Conservation (phyloP, 2,797 vertebrate genomes). For the Heterohyrax brucei region DNA sequence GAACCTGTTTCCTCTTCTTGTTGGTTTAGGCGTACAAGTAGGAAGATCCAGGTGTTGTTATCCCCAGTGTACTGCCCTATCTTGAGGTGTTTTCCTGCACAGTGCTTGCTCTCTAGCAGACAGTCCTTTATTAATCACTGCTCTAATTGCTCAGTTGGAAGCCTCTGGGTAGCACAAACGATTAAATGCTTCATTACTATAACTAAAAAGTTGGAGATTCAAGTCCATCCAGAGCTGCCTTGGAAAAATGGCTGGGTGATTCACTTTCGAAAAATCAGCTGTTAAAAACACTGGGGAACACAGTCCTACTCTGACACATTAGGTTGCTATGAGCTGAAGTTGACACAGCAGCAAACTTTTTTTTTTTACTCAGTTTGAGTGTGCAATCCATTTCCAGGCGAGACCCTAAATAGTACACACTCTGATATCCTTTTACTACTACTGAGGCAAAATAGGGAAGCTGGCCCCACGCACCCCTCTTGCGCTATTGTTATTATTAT, state of each 20-base stretch:
- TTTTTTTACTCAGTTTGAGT: neutral
- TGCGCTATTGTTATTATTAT: too few species aligned
- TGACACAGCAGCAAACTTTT: too few species aligned
- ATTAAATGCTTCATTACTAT: neutral
- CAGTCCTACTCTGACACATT: neutral
- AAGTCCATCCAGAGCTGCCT: neutral
- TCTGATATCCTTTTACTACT: neutral
- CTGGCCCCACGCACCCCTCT: neutral
- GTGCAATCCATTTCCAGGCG: neutral
- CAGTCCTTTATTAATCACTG: constrained; percentile 19
- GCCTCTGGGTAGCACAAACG: neutral
- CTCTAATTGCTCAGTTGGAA: neutral
- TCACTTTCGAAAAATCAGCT: neutral
- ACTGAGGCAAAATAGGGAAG: neutral
- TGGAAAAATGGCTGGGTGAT: neutral
- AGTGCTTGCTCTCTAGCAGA: neutral
- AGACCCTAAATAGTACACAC: neutral
- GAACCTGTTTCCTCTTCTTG: neutral
- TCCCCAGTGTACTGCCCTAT: neutral
- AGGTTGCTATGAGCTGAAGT: too few species aligned
- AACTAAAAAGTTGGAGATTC: neutral
- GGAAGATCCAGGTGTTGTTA: neutral
- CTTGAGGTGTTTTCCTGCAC: neutral
- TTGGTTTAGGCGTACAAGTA: neutral
- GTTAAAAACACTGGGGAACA: neutral